phyloP scores from a whole-genome alignment of 2,888 invertebrate genomes.

The Eulithis testata region DNA sequence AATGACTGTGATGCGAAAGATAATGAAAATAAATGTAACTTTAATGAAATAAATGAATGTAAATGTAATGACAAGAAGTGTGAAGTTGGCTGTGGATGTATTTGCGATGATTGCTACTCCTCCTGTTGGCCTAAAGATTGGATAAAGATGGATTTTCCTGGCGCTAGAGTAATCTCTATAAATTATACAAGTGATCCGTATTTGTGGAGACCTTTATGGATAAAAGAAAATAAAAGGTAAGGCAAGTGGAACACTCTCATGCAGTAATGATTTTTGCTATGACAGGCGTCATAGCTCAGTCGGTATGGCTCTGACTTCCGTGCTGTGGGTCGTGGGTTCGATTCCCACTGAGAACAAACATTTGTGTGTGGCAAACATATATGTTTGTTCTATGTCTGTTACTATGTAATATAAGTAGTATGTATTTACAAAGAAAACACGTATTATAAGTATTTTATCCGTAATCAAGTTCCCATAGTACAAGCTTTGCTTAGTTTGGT shows the following conservation, averaged over 20 bases:
- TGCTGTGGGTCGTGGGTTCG: no score
- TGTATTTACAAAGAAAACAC: no score
- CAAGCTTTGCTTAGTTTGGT: no score
- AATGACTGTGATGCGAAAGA: constrained; percentile 26
- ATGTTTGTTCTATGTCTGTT: no score
- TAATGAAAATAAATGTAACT: constrained; percentile 31
- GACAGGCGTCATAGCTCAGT: no score
- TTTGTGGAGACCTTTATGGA: constrained; percentile 91
- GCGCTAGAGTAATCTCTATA: constrained; percentile 90
- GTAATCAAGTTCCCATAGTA: no score
- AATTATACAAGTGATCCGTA: constrained; percentile 93
- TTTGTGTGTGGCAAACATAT: no score
- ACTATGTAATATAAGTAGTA: no score
- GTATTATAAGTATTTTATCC: no score
- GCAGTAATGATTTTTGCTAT: no score
- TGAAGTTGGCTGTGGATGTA: constrained; percentile 70
- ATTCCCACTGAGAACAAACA: no score
- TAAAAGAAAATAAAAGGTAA: constrained; percentile 86
- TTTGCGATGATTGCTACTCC: constrained; percentile 82
- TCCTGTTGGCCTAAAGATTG: constrained; percentile 95
- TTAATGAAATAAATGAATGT: constrained; percentile 44
- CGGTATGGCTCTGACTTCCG: no score
- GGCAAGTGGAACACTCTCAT: background rate
- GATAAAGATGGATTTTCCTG: constrained; percentile 91
- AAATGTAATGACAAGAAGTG: constrained; percentile 55